Percentiles rank a stretch among this genome's conserved stretches.
Evolutionary conservation across 1,140 invertebrate species (phyloP).

Genomic region (Caerostris extrusa): DNA sequence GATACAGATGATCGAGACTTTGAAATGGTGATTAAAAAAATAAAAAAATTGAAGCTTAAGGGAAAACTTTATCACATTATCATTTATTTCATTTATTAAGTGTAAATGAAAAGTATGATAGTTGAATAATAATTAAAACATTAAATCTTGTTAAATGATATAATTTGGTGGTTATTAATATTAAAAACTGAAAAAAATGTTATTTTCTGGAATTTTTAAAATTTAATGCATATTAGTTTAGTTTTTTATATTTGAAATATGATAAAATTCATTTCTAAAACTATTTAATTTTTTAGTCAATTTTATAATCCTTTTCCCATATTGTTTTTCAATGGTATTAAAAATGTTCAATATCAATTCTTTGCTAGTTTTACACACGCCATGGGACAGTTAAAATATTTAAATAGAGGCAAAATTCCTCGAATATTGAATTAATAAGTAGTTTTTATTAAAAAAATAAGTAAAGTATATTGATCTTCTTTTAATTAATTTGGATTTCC

Average conservation of each 20-base stretch:
- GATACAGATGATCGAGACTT: background rate
- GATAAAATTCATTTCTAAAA: background rate
- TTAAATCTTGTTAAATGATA: conserved; percentile 20
- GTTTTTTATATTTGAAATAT: background rate
- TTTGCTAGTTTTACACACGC: background rate
- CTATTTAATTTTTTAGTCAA: background rate
- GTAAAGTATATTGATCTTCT: no score
- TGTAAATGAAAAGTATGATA: background rate
- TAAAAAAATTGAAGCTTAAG: background rate
- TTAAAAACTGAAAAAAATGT: background rate
- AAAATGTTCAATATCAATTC: background rate
- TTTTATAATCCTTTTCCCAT: background rate
- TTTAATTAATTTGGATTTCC: no score
- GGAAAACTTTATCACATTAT: background rate
- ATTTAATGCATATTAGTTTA: background rate
- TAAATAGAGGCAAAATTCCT: no score
- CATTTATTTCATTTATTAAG: conserved; percentile 5
- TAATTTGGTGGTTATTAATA: background rate
- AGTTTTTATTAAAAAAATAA: no score
- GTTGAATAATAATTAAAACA: conserved; percentile 25
- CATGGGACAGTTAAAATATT: no score
- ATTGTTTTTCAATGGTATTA: background rate
- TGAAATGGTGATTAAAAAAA: background rate
- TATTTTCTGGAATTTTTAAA: background rate
- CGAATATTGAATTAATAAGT: no score